Base-by-base conservation (phyloP, 2,113 vertebrate species). In the Opisthocomus hoazin region DNA sequence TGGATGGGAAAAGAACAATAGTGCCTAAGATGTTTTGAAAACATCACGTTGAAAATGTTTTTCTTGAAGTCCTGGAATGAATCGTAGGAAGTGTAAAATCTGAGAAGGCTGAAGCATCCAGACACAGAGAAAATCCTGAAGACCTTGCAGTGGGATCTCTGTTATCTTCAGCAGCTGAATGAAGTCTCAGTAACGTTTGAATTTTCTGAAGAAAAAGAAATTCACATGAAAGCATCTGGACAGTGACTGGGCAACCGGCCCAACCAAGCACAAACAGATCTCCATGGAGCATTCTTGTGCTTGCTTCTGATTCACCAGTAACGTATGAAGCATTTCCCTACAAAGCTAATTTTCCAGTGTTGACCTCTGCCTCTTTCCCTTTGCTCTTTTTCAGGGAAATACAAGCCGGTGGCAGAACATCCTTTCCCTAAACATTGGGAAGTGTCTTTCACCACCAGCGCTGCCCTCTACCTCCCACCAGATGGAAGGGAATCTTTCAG, bases 171-270 rank as follows among this genome's bases (percentile, higher is more conserved):
- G 58, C 11, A 89, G 56, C 26, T 73, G 77, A 89, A 91, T 48
- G 8, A 73, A 53, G 46, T 21, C 14, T 17, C 22, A 69, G 24
- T 19, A 41, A 61, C 0, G 0, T 45, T 1, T 54, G 46, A 65
- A 68, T 88, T 69, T 84, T 92, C 57, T 81, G 39, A 86, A 95
- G 87, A 43, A 76, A 80, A 12, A 60, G 22, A 82, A 89, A 85
- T 80, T 84, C 37, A 39, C 11, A 22, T 27, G 5, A 61, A 93
- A 93, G 36, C 26, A 68, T 87, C 78, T 46, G 34, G 57, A 41
- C 13, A 69, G 71, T 81, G 79, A 66, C 26, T 39, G 37, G 21
- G 56, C 66, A 91, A 46, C 6, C 11, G 37, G 41, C 37, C 53
- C 66, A 50, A 73, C 29, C 0, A 8, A 90, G 71, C 64, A 73